Conservation (phyloP, 1,140 invertebrate species). For the Leptopilina boulardi region DNA sequence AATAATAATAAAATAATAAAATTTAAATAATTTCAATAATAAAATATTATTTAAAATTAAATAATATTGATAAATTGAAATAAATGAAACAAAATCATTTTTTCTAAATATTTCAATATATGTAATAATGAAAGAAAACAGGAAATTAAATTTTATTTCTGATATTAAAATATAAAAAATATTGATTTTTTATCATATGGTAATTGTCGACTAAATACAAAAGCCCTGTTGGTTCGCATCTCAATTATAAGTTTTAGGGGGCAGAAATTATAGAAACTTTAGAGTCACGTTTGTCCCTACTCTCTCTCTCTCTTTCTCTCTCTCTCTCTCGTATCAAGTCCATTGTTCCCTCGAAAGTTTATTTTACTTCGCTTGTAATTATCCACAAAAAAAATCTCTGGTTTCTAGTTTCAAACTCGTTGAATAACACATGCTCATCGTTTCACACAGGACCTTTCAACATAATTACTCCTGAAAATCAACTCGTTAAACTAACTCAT, state of each 20-base stretch:
- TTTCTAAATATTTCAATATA: too few relatives aligned
- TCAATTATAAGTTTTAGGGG: slow-evolving; percentile 14
- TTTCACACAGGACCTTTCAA: slow-evolving; percentile 36
- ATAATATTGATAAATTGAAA: too few relatives aligned
- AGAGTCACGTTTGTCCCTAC: slow-evolving; percentile 1
- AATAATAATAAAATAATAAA: too few relatives aligned
- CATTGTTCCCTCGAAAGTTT: slow-evolving; percentile 18
- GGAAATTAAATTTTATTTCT: background rate
- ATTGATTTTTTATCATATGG: background rate
- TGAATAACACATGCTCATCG: slow-evolving; percentile 37
- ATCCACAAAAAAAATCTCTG: background rate
- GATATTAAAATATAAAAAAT: background rate
- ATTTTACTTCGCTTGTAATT: slow-evolving; percentile 19
- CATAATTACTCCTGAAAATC: background rate
- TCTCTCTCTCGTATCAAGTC: background rate
- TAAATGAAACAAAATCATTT: too few relatives aligned
- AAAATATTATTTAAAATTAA: too few relatives aligned
- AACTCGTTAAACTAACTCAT: background rate
- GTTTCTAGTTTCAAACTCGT: slow-evolving; percentile 20
- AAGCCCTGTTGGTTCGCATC: background rate
- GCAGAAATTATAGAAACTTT: slow-evolving; percentile 23
- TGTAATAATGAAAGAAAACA: too few relatives aligned
- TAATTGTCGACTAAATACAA: background rate
- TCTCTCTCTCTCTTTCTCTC: too few relatives aligned
- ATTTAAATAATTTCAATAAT: too few relatives aligned